Evolutionary conservation across 1,140 invertebrate species (phyloP).

Genomic region (Drosophila orena): DNA sequence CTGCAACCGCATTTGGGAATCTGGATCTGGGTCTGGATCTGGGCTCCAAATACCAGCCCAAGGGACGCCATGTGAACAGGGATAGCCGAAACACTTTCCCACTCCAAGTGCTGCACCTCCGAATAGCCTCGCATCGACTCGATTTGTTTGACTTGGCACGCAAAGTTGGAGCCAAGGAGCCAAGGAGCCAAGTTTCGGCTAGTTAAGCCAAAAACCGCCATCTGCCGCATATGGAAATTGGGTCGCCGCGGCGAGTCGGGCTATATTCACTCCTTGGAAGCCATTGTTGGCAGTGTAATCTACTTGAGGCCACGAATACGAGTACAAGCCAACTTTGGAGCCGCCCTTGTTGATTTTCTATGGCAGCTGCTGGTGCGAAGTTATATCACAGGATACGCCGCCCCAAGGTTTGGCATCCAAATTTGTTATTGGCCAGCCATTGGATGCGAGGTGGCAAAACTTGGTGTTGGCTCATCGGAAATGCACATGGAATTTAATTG

Average conservation of each 20-base stretch:
- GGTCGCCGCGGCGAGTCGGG: constrained; percentile 47
- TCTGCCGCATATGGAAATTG: constrained; percentile 76
- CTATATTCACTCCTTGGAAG: constrained; percentile 38
- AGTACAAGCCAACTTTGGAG: constrained; percentile 18
- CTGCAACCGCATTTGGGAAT: constrained; percentile 50
- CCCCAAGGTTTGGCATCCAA: constrained; percentile 68
- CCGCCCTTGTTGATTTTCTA: constrained; percentile 66
- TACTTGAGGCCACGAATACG: constrained; percentile 47
- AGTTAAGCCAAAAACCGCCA: constrained; percentile 77
- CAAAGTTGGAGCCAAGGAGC: constrained; percentile 73
- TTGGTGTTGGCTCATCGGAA: constrained; percentile 23
- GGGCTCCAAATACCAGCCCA: constrained; percentile 31
- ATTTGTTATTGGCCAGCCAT: constrained; percentile 68
- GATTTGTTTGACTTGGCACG: constrained; percentile 79
- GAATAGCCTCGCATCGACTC: not conserved
- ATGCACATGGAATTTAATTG: constrained; percentile 36
- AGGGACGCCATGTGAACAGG: constrained; percentile 36
- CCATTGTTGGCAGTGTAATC: constrained; percentile 68
- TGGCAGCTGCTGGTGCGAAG: constrained; percentile 72
- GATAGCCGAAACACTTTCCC: constrained; percentile 21
- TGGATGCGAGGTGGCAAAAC: constrained; percentile 25
- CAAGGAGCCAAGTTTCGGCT: constrained; percentile 71
- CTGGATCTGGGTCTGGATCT: constrained; percentile 25
- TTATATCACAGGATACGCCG: constrained; percentile 51
- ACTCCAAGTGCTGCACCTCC: constrained; percentile 6